Conservation (phyloP, 35 echinoderm and acorn worm species). For the Heliocidaris erythrogramma region DNA sequence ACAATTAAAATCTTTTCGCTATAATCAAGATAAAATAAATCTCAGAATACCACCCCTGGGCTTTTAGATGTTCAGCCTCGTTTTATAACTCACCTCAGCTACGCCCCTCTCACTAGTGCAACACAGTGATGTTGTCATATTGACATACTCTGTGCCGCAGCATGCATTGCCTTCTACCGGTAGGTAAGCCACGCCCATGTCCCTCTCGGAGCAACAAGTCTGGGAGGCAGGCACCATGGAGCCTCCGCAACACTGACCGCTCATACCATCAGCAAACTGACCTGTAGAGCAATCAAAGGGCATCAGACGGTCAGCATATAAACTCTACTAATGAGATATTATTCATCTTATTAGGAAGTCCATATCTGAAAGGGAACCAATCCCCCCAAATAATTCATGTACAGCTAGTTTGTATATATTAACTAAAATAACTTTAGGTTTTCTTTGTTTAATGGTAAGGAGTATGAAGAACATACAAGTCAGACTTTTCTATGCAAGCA, state of each 20-base stretch:
- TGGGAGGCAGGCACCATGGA: constrained; percentile 58
- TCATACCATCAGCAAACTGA: constrained; percentile 85
- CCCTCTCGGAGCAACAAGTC: constrained; percentile 77
- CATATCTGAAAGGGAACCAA: too few relatives aligned
- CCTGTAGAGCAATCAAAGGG: constrained; percentile 14
- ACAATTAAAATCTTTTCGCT: too few relatives aligned
- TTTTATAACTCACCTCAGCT: constrained; percentile 61
- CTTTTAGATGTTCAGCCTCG: background rate
- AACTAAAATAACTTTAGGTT: too few relatives aligned
- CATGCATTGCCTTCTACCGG: constrained; percentile 61
- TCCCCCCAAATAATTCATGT: too few relatives aligned
- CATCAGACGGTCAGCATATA: background rate
- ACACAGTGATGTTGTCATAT: constrained; percentile 66
- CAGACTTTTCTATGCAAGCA: too few relatives aligned
- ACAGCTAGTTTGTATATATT: too few relatives aligned
- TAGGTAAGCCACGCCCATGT: constrained; percentile 63
- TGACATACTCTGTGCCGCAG: constrained; percentile 85
- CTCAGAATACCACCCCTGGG: too few relatives aligned
- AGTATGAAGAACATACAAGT: too few relatives aligned
- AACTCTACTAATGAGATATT: too few relatives aligned
- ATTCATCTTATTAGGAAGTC: too few relatives aligned
- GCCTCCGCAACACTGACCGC: constrained; percentile 85
- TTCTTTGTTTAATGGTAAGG: too few relatives aligned
- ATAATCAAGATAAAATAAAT: too few relatives aligned
- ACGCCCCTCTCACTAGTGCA: constrained; percentile 74